Percentiles rank a stretch among this genome's conserved stretches.
Conservation (phyloP, 1,140 invertebrate genomes). For the Zaprionus kolodkinae region DNA sequence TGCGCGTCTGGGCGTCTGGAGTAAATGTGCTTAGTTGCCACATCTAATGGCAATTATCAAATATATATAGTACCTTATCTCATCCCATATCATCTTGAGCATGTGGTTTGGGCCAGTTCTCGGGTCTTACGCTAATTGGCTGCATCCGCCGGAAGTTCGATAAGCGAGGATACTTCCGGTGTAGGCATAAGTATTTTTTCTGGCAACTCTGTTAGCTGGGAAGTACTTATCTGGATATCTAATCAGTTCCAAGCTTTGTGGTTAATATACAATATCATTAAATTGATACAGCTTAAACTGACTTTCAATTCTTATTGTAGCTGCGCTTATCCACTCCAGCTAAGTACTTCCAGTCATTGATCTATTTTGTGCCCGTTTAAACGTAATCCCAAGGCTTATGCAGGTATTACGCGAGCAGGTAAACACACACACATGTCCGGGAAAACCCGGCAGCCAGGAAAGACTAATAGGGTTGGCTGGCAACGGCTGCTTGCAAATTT, state of each 20-base stretch:
- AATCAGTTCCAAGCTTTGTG: not conserved
- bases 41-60: conserved; percentile 27
- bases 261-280: not conserved
- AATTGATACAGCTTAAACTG: not conserved
- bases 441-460: not conserved
- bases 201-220: not conserved
- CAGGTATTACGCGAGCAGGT: conserved; percentile 1
- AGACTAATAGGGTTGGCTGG: not conserved
- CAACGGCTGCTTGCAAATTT: conserved; percentile 47
- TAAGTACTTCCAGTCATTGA: not conserved
- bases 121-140: not conserved
- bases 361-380: not conserved
- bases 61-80: conserved; percentile 2
- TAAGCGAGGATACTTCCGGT: not conserved
- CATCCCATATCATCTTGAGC: not conserved
- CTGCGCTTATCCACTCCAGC: no score
- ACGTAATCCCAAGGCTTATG: conserved; percentile 8
- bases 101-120: not conserved
- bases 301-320: not conserved
- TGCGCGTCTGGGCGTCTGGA: conserved; percentile 4
- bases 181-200: no score
- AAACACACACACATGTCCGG: conserved; percentile 14
- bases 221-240: not conserved
- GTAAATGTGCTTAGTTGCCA: conserved; percentile 39
- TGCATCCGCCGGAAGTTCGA: not conserved